phyloP scores from a whole-genome alignment of 2,888 invertebrate species.

The Idaea aversata region DNA sequence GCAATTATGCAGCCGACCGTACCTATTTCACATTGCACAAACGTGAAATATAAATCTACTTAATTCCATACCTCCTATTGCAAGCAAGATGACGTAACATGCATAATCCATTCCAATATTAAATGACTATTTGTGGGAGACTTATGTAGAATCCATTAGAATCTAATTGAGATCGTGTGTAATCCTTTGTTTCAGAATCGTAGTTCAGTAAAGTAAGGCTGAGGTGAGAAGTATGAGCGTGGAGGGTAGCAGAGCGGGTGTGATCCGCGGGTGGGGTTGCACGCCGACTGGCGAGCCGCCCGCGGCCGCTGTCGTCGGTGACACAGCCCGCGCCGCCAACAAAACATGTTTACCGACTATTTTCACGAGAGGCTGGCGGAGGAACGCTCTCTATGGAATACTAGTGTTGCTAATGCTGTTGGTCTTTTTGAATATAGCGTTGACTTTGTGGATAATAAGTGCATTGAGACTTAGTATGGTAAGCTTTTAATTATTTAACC shows the following conservation, averaged over 20 bases:
- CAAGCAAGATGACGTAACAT: slow-evolving; percentile 8
- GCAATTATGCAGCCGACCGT: no score
- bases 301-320: slow-evolving; percentile 36
- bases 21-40: neutral
- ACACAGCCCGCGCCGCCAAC: slow-evolving; percentile 23
- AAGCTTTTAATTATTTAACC: slow-evolving; percentile 56
- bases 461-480: slow-evolving; percentile 96
- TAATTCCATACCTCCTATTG: neutral
- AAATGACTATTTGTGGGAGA: slow-evolving; percentile 20
- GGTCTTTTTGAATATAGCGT: slow-evolving; percentile 95
- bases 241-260: slow-evolving; percentile 46
- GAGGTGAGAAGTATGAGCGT: slow-evolving; percentile 43
- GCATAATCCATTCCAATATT: neutral
- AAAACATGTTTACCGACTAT: slow-evolving; percentile 48
- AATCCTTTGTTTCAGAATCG: slow-evolving; percentile 51
- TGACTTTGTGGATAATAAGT: slow-evolving; percentile 97
- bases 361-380: slow-evolving; percentile 89
- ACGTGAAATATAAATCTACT: neutral
- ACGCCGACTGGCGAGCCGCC: slow-evolving; percentile 67
- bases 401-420: slow-evolving; percentile 91
- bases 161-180: slow-evolving; percentile 41
- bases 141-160: slow-evolving; percentile 31
- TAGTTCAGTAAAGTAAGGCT: slow-evolving; percentile 33
- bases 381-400: slow-evolving; percentile 93
- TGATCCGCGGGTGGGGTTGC: slow-evolving; percentile 68